Base-by-base conservation (phyloP, 1,140 invertebrate species). In the Wasmannia auropunctata region DNA sequence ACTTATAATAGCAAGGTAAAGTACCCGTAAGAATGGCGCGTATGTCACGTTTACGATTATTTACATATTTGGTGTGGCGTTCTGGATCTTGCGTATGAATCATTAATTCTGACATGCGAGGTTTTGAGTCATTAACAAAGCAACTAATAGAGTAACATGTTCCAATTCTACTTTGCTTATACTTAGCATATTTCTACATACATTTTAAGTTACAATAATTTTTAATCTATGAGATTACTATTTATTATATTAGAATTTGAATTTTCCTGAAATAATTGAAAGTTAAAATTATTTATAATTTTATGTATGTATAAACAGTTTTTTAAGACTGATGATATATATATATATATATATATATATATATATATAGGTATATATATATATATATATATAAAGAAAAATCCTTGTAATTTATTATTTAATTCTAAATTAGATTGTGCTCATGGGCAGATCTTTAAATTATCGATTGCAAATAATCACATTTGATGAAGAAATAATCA, bases 41-140 rank as follows among this genome's bases (percentile, higher is more conserved):
- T 79, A 37, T 65, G 28, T 65, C 60, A 25, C 6, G 5, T 60
- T 14, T 65, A 19, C 19, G 60, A 67, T 67, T 80, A 69, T 80
- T 51, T 69, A 40, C 62, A 54, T 80, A 80, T 67, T 80, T 69
- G 62, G 77, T 16, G 10, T 56, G 77, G 34, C 77, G 31, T 22
- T 67, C 34, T 80, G 22, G 46, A 80, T 80, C n/a, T 65, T 22
- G 31, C 22, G 46, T 54, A 56, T 80, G 77, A 80, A 54, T 80
- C 77, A 80, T 80, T 69, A 67, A 80, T 56, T 80, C 31, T 67
- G 46, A 67, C 5, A 31, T 43, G 43, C 14, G 14, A 67, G 62
- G 11, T 67, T 80, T 80, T 80, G 62, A 80, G 46, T 80, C 62
- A 80, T 67, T 80, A 80, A 40, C 16, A 37, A 54, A 80, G 14